Base-by-base conservation (phyloP, 2,888 invertebrate species). In the Helobdella robusta region DNA sequence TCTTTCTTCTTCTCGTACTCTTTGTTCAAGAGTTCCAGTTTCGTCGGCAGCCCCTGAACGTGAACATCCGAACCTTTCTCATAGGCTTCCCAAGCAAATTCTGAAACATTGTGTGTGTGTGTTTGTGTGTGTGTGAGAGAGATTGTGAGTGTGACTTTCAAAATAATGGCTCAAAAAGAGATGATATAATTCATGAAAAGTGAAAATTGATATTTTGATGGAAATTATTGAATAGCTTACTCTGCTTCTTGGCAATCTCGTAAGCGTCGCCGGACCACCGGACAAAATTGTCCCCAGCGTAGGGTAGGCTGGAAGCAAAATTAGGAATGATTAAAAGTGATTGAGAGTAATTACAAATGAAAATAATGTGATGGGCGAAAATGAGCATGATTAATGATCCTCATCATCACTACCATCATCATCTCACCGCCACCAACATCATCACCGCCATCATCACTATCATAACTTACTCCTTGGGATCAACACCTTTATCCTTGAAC, bases 61-160 rank as follows among this genome's bases (percentile, higher is more conserved):
- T 80, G 77, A 8, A 78, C 76, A 50, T 79, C 78, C 30, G 76
- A 74, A 2, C 79, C 79, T 65, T 75, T 74, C 67, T 89, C 88
- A 76, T 89, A 89, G 2, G 94, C 94, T 76, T 95, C 93, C 95
- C 97, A 97, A 2, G 95, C 94, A 84, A 97, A 97, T 76, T 92
- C 77, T 80, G 73, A 4, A 70, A 68, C n/a, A n/a, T n/a, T n/a
- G n/a, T n/a, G n/a, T n/a, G n/a, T n/a, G n/a, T n/a, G n/a, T n/a
- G n/a, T n/a, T n/a, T n/a, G n/a, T n/a, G n/a, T n/a, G n/a, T n/a
- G n/a, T n/a, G n/a, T n/a, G n/a, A n/a, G n/a, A n/a, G n/a, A n/a
- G n/a, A n/a, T n/a, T n/a, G n/a, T n/a, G n/a, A n/a, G n/a, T n/a
- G n/a, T n/a, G n/a, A n/a, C n/a, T n/a, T n/a, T n/a, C n/a, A n/a